Evolutionary conservation across 2,113 vertebrate genomes (phyloP), one percentile per base, ranked within the genome.

Genomic region (Pterocles gutturalis): DNA sequence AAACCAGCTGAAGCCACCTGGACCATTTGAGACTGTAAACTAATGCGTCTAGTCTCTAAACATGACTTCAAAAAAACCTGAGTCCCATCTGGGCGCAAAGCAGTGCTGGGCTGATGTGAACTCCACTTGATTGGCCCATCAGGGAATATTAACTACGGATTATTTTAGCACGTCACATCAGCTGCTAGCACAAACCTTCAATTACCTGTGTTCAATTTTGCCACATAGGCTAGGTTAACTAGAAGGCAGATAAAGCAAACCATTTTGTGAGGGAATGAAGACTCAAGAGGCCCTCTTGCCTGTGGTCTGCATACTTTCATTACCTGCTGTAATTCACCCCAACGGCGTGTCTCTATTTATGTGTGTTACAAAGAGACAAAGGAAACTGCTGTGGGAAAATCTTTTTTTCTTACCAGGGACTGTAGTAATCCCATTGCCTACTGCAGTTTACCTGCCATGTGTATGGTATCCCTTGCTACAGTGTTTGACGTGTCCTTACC

Each of bases 311-410:
- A 3, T 87, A 26, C 83, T 96, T 96, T 89, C 89, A 94, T 80
- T 91, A 87, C 94, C 95, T 97, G 87, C 89, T 75, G 91, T 94
- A 94, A 89, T 91, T 93, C 91, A 96, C 89, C 93, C 96, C 91
- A 87, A 38, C 80, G 87, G 26, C 2, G 1, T 33, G 20, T 73
- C 88, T 92, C 71, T 93, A 28, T 91, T 96, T 94, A 70, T 91
- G 67, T 60, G 24, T 62, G 13, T 46, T 84, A 87, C 72, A 82
- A 81, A 89, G 83, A 83, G 55, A 95, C 93, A 96, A 97, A 84
- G 48, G 51, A 81, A 92, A 34, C 76, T 87, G 64, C 93, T 90
- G 69, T 87, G 94, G 86, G 89, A 89, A 92, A 95, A 89, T 49
- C 71, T 61, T 67, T 55, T 57, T 91, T 69, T 81, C 69, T 58